phyloP scores from a whole-genome alignment of 2,113 vertebrate genomes.

The Mus musculus region GRCm39 chr16:73406001-73406500 shows the following conservation, averaged over 20 bases:
- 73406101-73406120: neutral
- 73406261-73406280: too few relatives aligned
- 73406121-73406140: neutral
- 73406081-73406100: neutral
- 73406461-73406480: neutral
- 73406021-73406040: neutral
- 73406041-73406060: neutral
- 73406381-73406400: too few relatives aligned
- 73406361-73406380: too few relatives aligned
- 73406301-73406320: too few relatives aligned
- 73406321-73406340: too few relatives aligned
- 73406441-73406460: too few relatives aligned
- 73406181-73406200: neutral
- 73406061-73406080: neutral
- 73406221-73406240: neutral
- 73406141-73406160: neutral
- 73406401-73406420: too few relatives aligned
- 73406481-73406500: neutral
- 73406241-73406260: neutral
- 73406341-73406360: too few relatives aligned
- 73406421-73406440: too few relatives aligned
- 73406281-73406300: too few relatives aligned
- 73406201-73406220: neutral
- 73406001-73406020: neutral
- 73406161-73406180: neutral